These are phyloP conservation scores for Pteronura brasiliensis DNA, from an alignment of 2,113 vertebrate species.

Conservation along the genomic window DNA sequence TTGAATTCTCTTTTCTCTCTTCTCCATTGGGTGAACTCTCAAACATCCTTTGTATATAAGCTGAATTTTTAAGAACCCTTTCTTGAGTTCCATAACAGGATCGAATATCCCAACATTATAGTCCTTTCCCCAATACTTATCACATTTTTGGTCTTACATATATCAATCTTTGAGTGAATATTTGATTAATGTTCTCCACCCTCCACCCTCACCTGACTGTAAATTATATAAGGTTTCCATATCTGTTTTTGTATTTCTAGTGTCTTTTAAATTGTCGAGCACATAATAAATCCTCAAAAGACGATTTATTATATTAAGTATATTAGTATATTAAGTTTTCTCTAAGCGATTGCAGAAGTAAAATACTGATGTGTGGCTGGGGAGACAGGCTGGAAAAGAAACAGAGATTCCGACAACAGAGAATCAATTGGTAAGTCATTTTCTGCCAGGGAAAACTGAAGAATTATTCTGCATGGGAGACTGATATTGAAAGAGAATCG, in stretches of 20 bases:
- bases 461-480: neutral
- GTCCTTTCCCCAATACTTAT: neutral
- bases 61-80: neutral
- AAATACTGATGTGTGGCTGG: neutral
- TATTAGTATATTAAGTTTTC: neutral
- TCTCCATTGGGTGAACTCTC: neutral
- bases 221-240: neutral
- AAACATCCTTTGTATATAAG: neutral
- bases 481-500: neutral
- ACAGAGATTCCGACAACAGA: neutral
- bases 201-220: neutral
- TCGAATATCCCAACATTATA: neutral
- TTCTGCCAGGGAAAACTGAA: neutral
- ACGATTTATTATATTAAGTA: neutral
- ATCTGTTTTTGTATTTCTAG: neutral
- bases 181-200: neutral
- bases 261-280: neutral
- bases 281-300: neutral
- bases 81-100: neutral
- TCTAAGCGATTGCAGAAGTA: neutral
- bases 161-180: neutral
- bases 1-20: neutral
- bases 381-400: neutral
- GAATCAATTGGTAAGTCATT: neutral
- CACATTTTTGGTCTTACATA: neutral